A percentile compares a stretch with the other conserved stretches of the same genome.
Evolutionary conservation across 2,888 invertebrate genomes (phyloP).

Genomic region (Pachydiplax longipennis): DNA sequence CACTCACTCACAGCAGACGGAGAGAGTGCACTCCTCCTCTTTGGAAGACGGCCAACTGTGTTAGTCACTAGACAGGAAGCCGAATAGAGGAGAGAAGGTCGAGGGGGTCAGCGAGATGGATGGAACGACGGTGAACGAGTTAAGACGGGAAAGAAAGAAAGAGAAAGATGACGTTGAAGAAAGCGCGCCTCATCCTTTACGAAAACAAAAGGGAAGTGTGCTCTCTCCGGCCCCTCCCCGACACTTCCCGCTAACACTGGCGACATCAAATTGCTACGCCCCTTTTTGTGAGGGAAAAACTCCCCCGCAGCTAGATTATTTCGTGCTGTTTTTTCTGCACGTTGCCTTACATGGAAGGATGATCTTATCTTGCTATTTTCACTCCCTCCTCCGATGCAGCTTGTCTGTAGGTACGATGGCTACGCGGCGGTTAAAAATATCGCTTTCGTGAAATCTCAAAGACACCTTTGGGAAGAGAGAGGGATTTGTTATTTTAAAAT

Average conservation of each 20-base stretch:
- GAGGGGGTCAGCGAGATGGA: not conserved
- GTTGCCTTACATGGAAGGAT: not conserved
- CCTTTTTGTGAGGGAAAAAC: not conserved
- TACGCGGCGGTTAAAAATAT: too few relatives aligned
- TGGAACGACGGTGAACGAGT: not conserved
- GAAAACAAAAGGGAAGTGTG: not conserved
- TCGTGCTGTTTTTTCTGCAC: not conserved
- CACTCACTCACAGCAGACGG: not conserved
- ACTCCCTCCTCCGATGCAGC: not conserved
- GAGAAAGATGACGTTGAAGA: not conserved
- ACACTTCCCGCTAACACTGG: not conserved
- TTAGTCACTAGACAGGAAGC: not conserved
- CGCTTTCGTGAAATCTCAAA: too few relatives aligned
- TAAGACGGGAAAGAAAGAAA: not conserved
- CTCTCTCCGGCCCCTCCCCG: not conserved
- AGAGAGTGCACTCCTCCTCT: not conserved
- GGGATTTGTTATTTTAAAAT: too few relatives aligned
- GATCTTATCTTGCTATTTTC: not conserved
- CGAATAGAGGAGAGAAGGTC: not conserved
- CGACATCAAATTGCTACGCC: not conserved
- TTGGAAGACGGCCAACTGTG: not conserved
- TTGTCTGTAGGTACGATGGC: too few relatives aligned
- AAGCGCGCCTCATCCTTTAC: not conserved
- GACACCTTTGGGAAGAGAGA: too few relatives aligned
- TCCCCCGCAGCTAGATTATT: not conserved